Evolutionary conservation across 2,888 invertebrate genomes (phyloP), one percentile per base, ranked within the genome.

Genomic region (Leptura quadrifasciata): DNA sequence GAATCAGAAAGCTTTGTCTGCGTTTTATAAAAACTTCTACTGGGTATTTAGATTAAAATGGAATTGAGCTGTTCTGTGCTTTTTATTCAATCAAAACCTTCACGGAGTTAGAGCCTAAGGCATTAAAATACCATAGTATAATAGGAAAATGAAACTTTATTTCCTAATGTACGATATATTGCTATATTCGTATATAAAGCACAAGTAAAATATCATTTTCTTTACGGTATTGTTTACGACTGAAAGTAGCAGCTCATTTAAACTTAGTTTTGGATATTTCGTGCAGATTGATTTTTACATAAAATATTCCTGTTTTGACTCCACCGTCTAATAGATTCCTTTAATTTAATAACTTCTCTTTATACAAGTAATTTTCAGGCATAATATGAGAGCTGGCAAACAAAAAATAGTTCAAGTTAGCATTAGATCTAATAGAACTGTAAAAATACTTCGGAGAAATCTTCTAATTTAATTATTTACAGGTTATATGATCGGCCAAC

Each of bases 31-130:
- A 47, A 47, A 47, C 15, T 47, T 57, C n/a, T 65, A 31, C 6
- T 57, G 10, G 17, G 68, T 72, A 76, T 78, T 78, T 65, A 74
- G 74, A 79, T 76, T 75, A 73, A 75, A 73, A 71, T 67, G 47
- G 73, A 71, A 79, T 73, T 68, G 63, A 72, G 76, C 31, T 8
- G 5, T 27, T 24, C n/a, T 24, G 60, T n/a, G 57, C 63, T 74
- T 76, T 74, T 76, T 57, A 76, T 76, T 74, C 74, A 74, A 78
- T 78, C 74, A 73, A 78, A 76, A 72, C 76, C 76, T 74, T 74
- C 52, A 60, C 57, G 64, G 27, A 54, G 21, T 21, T 55, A 70
- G 39, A 24, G 68, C 75, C 70, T 24, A 57, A 58, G 77, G 77
- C 74, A 58, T 70, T 55, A 63, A 75, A 75, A 75, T 64, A 47